Evolutionary conservation across 2,113 vertebrate species (phyloP), one percentile per base, ranked within the genome.

Genomic region (Tautogolabrus adspersus): DNA sequence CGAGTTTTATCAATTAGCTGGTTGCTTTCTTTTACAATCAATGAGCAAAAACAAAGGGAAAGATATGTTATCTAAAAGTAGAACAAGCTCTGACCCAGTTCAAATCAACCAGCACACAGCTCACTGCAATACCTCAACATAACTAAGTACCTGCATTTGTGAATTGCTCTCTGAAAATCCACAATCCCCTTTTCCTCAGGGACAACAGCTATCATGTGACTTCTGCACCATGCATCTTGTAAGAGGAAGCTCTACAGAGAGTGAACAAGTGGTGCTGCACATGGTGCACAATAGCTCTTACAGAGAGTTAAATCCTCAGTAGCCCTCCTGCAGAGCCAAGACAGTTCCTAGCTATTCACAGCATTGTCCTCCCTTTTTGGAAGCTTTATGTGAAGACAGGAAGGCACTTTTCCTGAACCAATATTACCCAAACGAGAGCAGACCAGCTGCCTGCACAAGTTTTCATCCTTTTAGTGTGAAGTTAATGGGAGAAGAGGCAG

Each of bases 51-150:
- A 72, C 58, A 84, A 84, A 18, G 7, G 18, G 18, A 8, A 49
- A 86, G 49, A 26, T 52, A 55, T 59, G 72, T 54, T 74, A 65
- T 83, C 86, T 82, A 6, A 75, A 91, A 89, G 77, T 89, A 66
- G 79, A 91, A 79, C 83, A 87, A 71, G 75, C 69, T 74, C 67
- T 89, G 86, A 93, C 90, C 92, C 85, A 67, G 22, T 87, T 91
- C 56, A 73, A 44, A 40, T 75, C 10, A 56, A 81, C 63, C 69
- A 65, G 62, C 64, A 61, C 49, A 44, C 21, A 47, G 66, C 77
- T 83, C 65, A 56, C 81, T 67, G 68, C 51, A 44, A 82, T 72
- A 61, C 22, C 77, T 87, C 82, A 84, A 72, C 72, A 77, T 70
- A 65, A 83, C 52, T 85, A 72, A 86, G 83, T 66, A 82, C 77